Conservation (phyloP, 2,113 vertebrate species). For the Rhadina sibilatrix region DNA sequence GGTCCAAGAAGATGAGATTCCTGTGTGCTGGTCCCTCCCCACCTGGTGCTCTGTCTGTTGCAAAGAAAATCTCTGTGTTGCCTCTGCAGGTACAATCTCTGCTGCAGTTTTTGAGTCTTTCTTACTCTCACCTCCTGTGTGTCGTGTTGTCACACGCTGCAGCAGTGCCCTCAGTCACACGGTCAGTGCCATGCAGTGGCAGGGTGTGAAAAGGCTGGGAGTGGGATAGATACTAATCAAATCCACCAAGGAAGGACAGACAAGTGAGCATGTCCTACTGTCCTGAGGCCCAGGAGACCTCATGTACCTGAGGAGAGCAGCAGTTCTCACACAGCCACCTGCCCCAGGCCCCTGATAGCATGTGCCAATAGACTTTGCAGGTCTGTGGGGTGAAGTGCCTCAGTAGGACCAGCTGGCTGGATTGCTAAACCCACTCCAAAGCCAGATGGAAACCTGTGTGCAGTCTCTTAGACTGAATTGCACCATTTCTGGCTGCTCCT, state of each 20-base stretch:
- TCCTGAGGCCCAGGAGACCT: not conserved
- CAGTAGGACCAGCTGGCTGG: not conserved
- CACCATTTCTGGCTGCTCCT: not conserved
- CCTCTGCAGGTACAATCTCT: not conserved
- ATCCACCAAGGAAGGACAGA: not conserved
- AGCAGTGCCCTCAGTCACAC: not conserved
- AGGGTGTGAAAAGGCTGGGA: accelerated
- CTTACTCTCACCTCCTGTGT: not conserved
- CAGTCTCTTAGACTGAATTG: not conserved
- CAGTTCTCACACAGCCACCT: not conserved
- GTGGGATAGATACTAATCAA: not conserved
- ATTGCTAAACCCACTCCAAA: not conserved
- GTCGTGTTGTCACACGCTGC: not conserved
- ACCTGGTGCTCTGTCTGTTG: not conserved
- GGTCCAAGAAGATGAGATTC: not conserved
- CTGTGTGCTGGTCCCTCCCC: accelerated
- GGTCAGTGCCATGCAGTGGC: not conserved
- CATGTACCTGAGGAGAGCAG: not conserved
- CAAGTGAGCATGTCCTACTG: not conserved
- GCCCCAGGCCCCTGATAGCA: not conserved
- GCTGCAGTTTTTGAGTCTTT: not conserved
- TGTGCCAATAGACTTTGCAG: not conserved
- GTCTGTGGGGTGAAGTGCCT: not conserved
- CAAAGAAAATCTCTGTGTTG: not conserved
- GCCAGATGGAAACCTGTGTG: not conserved